phyloP scores from a whole-genome alignment of 1,140 invertebrate genomes.

The Drosophila grimshawi region DNA sequence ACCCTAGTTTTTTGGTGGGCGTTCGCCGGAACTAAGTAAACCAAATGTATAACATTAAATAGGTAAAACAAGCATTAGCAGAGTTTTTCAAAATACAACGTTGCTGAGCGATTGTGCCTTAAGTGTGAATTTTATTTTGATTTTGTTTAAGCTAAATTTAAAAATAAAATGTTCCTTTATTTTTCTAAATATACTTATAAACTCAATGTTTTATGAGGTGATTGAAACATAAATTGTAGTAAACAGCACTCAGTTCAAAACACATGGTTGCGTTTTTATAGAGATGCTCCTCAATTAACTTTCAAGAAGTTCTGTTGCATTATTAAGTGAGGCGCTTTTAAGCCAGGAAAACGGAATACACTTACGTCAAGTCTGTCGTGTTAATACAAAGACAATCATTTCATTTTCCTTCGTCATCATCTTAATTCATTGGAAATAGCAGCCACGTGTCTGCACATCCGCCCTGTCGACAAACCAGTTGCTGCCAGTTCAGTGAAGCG shows the following conservation, averaged over 20 bases:
- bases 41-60: too few relatives aligned
- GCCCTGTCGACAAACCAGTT: neutral
- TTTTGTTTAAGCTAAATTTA: too few relatives aligned
- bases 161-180: too few relatives aligned
- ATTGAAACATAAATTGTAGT: neutral
- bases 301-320: neutral
- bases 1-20: too few relatives aligned
- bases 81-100: too few relatives aligned
- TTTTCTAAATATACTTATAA: too few relatives aligned
- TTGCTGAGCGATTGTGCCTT: neutral
- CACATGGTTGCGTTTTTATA: neutral
- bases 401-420: neutral
- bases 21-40: too few relatives aligned
- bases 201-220: too few relatives aligned
- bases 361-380: neutral
- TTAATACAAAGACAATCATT: conserved; percentile 9
- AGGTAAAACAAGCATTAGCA: too few relatives aligned
- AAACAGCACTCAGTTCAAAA: neutral
- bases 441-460: neutral
- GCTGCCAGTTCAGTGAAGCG: conserved; percentile 5
- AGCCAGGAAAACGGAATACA: neutral
- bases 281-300: neutral
- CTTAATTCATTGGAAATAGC: conserved; percentile 13
- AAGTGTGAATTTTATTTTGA: too few relatives aligned
- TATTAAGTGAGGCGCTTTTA: neutral